Evolutionary conservation across 2,113 vertebrate genomes (phyloP), one percentile per base, ranked within the genome.

Genomic region (Hyla sarda): DNA sequence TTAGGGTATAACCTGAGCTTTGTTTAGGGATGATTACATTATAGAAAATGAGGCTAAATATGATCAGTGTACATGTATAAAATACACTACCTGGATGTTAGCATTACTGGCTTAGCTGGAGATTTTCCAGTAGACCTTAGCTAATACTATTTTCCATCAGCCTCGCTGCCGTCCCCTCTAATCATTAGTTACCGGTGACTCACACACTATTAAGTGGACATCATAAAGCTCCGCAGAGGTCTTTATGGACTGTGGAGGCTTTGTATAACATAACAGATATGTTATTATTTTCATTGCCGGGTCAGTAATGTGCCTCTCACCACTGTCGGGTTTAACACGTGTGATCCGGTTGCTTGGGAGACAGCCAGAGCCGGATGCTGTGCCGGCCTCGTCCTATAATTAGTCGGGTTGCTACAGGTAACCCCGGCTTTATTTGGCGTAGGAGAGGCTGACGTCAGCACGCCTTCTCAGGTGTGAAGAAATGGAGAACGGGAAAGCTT

Each of bases 401-500:
- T 82, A 86, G 52, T 50, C 5, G 11, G 17, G 75, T 87, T 87
- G 75, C 67, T 72, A 81, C 25, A n/a, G 78, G 54, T 41, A 81
- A 82, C 84, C 48, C 50, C 65, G 48, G 45, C 56, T 54, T 34
- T 82, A 78, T 73, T 82, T 87, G 78, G 82, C 37, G 48, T 28
- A 60, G 48, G 67, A 74, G 69, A 86, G 30, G 52, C 47, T 74
- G 54, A 82, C 77, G 65, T 87, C 77, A 62, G 25, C n/a, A 21
- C 54, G 58, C 37, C 32, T 14, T 73, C 76, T 80, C 50, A 86
- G 76, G 50, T 73, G 62, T 28, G 56, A 65, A n/a, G 78, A 47
- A 81, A 65, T 37, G 25, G 78, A 81, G 78, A 58, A 62, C 30
- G 78, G 25, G 13, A 81, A 17, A 28, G 37, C 32, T 80, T 45